A percentile compares a stretch with the other conserved stretches of the same genome.
Conservation (phyloP, 2,113 vertebrate species). For the Python bivittatus region DNA sequence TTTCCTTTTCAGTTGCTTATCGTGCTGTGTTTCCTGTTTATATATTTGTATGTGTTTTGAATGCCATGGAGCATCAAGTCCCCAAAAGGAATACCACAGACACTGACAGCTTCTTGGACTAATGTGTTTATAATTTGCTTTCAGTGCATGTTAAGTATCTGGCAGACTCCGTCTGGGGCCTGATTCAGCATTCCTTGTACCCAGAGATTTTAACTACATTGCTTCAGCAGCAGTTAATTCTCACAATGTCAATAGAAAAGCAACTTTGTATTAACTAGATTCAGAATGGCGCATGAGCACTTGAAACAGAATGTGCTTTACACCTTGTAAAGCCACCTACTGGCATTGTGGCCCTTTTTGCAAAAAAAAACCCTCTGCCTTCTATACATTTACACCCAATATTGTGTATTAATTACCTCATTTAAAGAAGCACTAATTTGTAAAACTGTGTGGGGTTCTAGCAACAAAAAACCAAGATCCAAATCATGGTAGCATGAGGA, state of each 20-base stretch:
- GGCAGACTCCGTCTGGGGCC: rapidly evolving
- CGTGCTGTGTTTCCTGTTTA: background rate
- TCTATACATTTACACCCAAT: background rate
- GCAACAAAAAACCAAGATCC: background rate
- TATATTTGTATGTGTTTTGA: constrained; percentile 19
- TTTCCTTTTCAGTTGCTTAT: background rate
- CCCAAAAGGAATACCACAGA: constrained; percentile 17
- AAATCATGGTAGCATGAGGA: background rate
- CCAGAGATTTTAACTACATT: background rate
- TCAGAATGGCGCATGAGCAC: rapidly evolving
- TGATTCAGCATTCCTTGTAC: background rate
- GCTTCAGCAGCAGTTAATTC: background rate
- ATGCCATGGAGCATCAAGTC: background rate
- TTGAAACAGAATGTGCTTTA: constrained; percentile 18
- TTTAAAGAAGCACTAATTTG: background rate
- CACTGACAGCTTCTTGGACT: background rate
- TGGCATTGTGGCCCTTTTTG: background rate
- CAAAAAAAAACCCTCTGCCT: background rate
- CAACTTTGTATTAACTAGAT: background rate
- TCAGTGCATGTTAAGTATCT: constrained; percentile 21
- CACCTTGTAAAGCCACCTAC: background rate
- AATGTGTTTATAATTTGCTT: constrained; percentile 38
- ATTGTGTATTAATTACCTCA: background rate
- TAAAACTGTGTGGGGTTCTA: background rate
- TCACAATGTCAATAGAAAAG: background rate